phyloP scores from a whole-genome alignment of 2,888 invertebrate genomes.

The Torymus texanus region DNA sequence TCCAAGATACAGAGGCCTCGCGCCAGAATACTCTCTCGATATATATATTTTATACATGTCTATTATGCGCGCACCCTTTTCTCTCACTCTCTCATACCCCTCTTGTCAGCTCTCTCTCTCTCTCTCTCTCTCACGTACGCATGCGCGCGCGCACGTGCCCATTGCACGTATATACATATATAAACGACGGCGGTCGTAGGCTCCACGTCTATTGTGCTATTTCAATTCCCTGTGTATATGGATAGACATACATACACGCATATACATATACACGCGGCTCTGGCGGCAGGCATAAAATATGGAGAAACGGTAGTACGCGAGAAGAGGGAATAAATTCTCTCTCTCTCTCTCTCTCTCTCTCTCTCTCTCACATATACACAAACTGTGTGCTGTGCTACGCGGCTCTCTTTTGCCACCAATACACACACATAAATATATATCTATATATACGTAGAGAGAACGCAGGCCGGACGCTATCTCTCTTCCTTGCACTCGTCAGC shows the following conservation, averaged over 20 bases:
- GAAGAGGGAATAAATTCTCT: constrained; percentile 51
- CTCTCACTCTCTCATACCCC: neutral
- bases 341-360: constrained; percentile 24
- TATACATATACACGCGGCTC: neutral
- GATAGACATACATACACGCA: constrained; percentile 30
- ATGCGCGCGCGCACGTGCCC: neutral
- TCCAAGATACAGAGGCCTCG: neutral
- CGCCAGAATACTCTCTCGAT: constrained; percentile 7
- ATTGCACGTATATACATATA: neutral
- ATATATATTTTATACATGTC: constrained; percentile 46
- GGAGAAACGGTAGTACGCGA: constrained; percentile 37
- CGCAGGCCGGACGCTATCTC: neutral
- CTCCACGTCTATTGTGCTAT: constrained; percentile 52
- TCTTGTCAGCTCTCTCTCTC: constrained; percentile 29
- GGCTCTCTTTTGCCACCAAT: constrained; percentile 48
- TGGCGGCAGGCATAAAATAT: constrained; percentile 45
- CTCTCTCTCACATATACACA: neutral
- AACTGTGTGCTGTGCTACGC: neutral
- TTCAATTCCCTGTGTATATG: constrained; percentile 48
- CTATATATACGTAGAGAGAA: neutral
- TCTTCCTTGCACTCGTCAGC: constrained; percentile 27
- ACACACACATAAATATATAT: neutral
- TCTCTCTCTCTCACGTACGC: neutral
- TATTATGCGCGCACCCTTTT: constrained; percentile 29
- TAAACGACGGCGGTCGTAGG: constrained; percentile 6